These are phyloP conservation scores for Campoplex capitator DNA, from an alignment of 2,888 invertebrate species.

Conservation along the genomic window DNA sequence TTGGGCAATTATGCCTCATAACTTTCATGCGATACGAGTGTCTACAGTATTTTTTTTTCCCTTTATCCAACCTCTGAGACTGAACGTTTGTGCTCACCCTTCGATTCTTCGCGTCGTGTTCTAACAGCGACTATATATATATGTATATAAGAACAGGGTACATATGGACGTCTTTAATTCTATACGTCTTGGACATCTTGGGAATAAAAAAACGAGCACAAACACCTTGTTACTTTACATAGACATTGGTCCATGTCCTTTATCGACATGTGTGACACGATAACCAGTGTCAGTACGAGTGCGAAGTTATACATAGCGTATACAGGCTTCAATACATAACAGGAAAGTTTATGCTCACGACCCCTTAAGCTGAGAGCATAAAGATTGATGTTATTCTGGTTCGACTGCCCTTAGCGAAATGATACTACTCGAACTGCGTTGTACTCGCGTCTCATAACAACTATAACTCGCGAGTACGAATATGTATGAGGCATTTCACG, in stretches of 20 bases:
- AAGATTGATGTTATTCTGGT: background rate
- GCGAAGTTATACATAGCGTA: background rate
- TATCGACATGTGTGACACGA: background rate
- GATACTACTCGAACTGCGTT: background rate
- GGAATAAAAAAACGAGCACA: background rate
- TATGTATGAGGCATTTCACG: background rate
- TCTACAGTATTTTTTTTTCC: conserved; percentile 71
- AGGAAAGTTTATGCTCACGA: conserved; percentile 14
- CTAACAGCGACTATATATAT: conserved; percentile 3
- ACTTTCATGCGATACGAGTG: conserved; percentile 71
- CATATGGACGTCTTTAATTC: background rate
- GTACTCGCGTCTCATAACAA: background rate
- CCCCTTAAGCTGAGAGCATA: background rate
- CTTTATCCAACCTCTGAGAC: conserved; percentile 66
- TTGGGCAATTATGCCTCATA: conserved; percentile 79
- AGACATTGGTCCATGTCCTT: conserved; percentile 7
- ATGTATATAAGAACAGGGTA: background rate
- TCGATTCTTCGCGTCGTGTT: conserved; percentile 6
- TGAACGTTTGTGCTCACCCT: background rate
- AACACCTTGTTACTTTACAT: conserved; percentile 5
- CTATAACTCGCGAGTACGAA: background rate
- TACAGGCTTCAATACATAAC: background rate
- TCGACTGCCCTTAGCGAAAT: background rate
- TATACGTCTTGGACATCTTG: background rate
- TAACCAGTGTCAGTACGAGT: background rate